Conservation (phyloP, 2,888 invertebrate genomes). For the Baronia brevicornis region DNA sequence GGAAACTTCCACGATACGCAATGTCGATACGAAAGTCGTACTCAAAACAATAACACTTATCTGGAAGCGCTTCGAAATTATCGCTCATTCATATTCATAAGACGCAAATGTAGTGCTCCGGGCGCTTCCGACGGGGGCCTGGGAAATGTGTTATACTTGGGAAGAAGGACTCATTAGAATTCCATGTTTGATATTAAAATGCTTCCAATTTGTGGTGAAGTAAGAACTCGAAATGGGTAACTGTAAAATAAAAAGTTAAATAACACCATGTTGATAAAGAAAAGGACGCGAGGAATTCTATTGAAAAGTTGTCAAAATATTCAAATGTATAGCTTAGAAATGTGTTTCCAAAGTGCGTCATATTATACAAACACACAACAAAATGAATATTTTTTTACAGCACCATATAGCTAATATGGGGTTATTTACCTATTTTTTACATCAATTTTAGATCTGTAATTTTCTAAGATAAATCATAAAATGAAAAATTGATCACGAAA, state of each 20-base stretch:
- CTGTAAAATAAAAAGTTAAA: not conserved
- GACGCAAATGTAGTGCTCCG: slow-evolving; percentile 29
- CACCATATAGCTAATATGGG: too few species aligned
- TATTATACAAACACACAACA: too few species aligned
- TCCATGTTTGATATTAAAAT: slow-evolving; percentile 30
- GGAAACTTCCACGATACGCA: slow-evolving; percentile 11
- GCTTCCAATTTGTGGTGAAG: slow-evolving; percentile 16
- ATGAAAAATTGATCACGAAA: too few species aligned
- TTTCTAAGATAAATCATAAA: too few species aligned
- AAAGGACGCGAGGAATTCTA: slow-evolving; percentile 1
- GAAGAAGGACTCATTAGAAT: slow-evolving; percentile 28
- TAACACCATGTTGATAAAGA: not conserved
- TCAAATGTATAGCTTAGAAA: too few species aligned
- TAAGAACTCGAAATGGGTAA: slow-evolving; percentile 9
- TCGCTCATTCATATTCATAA: slow-evolving; percentile 62
- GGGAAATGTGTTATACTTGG: slow-evolving; percentile 23
- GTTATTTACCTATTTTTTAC: too few species aligned
- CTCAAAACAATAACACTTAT: slow-evolving; percentile 56
- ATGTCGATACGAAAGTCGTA: slow-evolving; percentile 20
- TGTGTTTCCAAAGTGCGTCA: too few species aligned
- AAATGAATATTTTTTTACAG: too few species aligned
- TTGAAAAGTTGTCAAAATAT: too few species aligned
- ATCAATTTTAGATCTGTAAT: too few species aligned
- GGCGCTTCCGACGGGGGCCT: slow-evolving; percentile 19
- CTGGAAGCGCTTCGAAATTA: slow-evolving; percentile 44